A percentile compares a stretch with the other conserved stretches of the same genome.
phyloP scores from a whole-genome alignment of 2,797 vertebrate species.

The Jordanella pulchra region DNA sequence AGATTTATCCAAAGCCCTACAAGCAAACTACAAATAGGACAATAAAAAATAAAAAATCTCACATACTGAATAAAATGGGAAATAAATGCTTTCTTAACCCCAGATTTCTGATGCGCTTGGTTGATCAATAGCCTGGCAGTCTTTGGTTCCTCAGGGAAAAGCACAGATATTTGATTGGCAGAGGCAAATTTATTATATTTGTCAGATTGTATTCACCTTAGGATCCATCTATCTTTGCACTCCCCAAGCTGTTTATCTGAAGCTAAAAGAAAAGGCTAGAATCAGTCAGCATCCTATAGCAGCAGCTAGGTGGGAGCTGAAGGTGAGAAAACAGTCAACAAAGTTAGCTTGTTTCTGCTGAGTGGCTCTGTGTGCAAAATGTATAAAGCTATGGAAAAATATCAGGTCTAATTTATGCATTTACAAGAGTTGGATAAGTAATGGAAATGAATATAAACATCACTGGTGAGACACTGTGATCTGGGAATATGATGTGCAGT shows the following conservation, averaged over 20 bases:
- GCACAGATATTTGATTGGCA: slow-evolving; percentile 1
- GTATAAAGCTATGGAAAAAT: neutral
- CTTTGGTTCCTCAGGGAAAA: neutral
- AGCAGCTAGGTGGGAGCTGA: neutral
- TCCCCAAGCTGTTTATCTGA: neutral
- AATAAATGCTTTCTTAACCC: neutral
- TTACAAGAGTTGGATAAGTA: neutral
- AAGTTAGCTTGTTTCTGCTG: neutral
- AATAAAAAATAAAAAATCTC: neutral
- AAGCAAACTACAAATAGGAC: neutral
- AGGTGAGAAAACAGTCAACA: neutral
- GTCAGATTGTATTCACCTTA: neutral
- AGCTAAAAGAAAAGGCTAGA: neutral
- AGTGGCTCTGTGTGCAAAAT: neutral
- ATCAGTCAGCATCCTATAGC: neutral
- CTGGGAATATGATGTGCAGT: neutral
- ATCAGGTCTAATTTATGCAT: neutral
- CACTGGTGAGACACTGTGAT: neutral
- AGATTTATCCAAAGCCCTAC: neutral
- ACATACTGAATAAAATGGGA: neutral
- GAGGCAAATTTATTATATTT: neutral
- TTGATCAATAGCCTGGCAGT: neutral
- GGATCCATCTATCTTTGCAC: neutral
- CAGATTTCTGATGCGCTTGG: neutral
- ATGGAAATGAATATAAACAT: neutral